Percentiles rank a stretch among this genome's conserved stretches.
Evolutionary conservation across 2,888 invertebrate genomes (phyloP).

Genomic region (Falcaria lacertinaria): DNA sequence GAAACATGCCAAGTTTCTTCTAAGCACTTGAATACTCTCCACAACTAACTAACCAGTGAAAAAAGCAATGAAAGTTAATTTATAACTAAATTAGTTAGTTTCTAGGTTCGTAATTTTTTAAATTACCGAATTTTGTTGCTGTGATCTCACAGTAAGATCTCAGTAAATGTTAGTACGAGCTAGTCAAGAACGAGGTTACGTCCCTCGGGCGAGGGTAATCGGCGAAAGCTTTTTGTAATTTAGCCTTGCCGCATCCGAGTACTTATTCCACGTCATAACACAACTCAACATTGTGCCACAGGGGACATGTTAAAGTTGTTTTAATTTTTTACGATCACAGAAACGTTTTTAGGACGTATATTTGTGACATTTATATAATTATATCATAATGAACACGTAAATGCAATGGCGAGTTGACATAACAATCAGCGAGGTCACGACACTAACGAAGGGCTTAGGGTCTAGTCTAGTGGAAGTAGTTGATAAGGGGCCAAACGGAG

Average conservation of each 20-base stretch:
- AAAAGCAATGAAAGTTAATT: too few relatives aligned
- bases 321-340: too few relatives aligned
- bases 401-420: constrained; percentile 34
- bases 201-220: constrained; percentile 40
- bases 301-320: too few relatives aligned
- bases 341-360: too few relatives aligned
- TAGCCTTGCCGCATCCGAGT: constrained; percentile 26
- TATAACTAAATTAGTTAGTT: too few relatives aligned
- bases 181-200: constrained; percentile 48
- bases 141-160: constrained; percentile 45
- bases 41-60: too few relatives aligned
- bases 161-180: constrained; percentile 50
- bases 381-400: too few relatives aligned
- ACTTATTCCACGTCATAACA: neutral
- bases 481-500: constrained; percentile 66
- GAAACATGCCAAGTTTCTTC: too few relatives aligned
- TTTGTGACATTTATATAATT: too few relatives aligned
- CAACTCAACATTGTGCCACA: too few relatives aligned
- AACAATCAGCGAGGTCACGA: constrained; percentile 57
- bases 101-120: too few relatives aligned
- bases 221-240: constrained; percentile 57
- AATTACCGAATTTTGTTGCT: constrained; percentile 12
- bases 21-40: too few relatives aligned
- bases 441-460: constrained; percentile 57
- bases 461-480: constrained; percentile 58